Evolutionary conservation across 2,888 invertebrate genomes (phyloP).

Genomic region (Ennomos quercinarius): DNA sequence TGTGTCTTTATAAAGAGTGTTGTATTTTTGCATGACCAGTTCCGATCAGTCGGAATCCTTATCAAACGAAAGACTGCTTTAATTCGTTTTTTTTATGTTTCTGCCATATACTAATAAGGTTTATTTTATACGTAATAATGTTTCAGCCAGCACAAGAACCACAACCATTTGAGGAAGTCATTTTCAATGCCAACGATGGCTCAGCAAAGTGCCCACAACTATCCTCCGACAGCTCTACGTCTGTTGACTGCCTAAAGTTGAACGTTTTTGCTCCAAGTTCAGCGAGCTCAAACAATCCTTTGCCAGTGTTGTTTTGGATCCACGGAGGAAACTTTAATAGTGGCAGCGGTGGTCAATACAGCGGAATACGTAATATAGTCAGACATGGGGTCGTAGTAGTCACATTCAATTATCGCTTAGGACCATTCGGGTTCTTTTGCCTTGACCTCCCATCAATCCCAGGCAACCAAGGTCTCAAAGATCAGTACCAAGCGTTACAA

Average conservation of each 20-base stretch:
- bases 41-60: too few species aligned
- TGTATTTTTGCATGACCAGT: too few species aligned
- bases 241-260: slow-evolving; percentile 87
- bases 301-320: slow-evolving; percentile 76
- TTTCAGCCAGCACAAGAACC: slow-evolving; percentile 65
- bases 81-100: too few species aligned
- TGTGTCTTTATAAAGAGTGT: too few species aligned
- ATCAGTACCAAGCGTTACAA: slow-evolving; percentile 68
- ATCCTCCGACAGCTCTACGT: slow-evolving; percentile 45
- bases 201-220: slow-evolving; percentile 70
- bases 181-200: slow-evolving; percentile 68
- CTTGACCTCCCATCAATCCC: slow-evolving; percentile 66
- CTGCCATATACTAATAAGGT: background rate
- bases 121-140: slow-evolving; percentile 9
- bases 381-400: slow-evolving; percentile 71
- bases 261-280: slow-evolving; percentile 83
- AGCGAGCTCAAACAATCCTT: slow-evolving; percentile 64
- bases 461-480: slow-evolving; percentile 78
- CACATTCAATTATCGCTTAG: slow-evolving; percentile 75
- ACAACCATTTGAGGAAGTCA: slow-evolving; percentile 59
- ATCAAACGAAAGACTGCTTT: too few species aligned
- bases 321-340: slow-evolving; percentile 69
- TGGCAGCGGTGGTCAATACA: slow-evolving; percentile 63
- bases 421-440: slow-evolving; percentile 78
- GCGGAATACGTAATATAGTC: slow-evolving; percentile 61